These are phyloP conservation scores for Dascyllus trimaculatus DNA, from an alignment of 2,113 vertebrate species.

Conservation along the genomic window DNA sequence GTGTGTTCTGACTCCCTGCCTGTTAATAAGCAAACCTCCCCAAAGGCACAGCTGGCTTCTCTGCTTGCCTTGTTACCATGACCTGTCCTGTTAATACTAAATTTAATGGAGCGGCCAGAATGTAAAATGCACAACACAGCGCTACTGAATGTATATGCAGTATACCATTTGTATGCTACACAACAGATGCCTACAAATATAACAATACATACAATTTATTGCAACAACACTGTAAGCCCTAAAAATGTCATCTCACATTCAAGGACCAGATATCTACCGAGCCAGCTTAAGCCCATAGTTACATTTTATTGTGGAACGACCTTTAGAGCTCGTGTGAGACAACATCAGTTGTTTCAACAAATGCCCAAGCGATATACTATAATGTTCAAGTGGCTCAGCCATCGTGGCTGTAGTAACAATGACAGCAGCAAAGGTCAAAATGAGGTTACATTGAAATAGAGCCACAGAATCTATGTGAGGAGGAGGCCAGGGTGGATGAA, in stretches of 20 bases:
- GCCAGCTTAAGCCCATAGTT: neutral
- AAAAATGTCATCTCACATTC: neutral
- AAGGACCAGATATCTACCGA: neutral
- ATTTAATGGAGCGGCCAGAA: constrained; percentile 56
- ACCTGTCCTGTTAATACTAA: constrained; percentile 58
- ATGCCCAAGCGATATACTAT: too few species aligned
- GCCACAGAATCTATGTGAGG: neutral
- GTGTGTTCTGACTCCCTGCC: constrained; percentile 67
- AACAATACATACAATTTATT: neutral
- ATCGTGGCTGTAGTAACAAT: too few species aligned
- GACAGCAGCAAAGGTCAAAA: too few species aligned
- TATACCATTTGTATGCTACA: neutral
- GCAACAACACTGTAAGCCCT: neutral
- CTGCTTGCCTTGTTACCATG: constrained; percentile 66
- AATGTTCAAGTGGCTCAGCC: too few species aligned
- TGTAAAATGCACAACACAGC: constrained; percentile 32
- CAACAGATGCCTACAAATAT: constrained; percentile 1
- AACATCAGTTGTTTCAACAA: too few species aligned
- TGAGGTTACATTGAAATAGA: too few species aligned
- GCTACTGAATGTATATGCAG: constrained; percentile 5
- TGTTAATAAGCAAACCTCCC: constrained; percentile 75
- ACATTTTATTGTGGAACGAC: neutral
- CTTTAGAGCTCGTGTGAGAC: too few species aligned
- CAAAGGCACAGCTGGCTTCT: constrained; percentile 67
- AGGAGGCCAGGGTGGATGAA: neutral